These are phyloP conservation scores for Drosophila azteca DNA, from an alignment of 1,140 invertebrate species.

Conservation along the genomic window DNA sequence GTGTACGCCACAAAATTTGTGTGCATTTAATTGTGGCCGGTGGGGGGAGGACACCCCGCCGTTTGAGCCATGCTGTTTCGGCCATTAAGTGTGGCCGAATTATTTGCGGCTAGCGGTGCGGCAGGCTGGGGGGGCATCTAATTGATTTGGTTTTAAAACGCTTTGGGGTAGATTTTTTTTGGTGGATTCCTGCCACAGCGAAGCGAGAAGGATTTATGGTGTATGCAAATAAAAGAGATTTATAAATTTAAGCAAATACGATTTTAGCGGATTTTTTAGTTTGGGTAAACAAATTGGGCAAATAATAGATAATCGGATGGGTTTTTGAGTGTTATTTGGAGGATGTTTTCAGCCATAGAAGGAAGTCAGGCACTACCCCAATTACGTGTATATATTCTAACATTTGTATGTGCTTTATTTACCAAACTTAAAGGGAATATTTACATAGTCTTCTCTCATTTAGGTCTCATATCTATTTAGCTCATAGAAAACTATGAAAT, in stretches of 20 bases:
- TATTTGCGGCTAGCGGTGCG: slow-evolving; percentile 27
- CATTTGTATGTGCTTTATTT: no score
- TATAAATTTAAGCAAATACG: background rate
- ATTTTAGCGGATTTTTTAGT: background rate
- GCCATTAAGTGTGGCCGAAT: slow-evolving; percentile 56
- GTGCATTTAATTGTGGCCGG: slow-evolving; percentile 72
- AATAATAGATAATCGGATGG: no score
- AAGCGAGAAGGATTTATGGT: background rate
- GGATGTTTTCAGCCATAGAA: no score
- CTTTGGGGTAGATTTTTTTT: slow-evolving; percentile 22
- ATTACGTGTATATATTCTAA: no score
- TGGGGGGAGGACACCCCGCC: background rate
- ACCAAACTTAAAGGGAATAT: no score
- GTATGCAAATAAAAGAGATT: background rate
- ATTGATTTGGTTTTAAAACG: slow-evolving; percentile 51
- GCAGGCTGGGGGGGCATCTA: slow-evolving; percentile 15
- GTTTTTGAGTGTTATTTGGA: no score
- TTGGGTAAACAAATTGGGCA: background rate
- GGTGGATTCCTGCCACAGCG: slow-evolving; percentile 1
- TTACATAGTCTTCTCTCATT: no score
- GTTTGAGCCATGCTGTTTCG: slow-evolving; percentile 29
- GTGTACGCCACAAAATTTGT: slow-evolving; percentile 62
- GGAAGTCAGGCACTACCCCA: no score
- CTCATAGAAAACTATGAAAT: no score
- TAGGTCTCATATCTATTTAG: no score